Base-by-base conservation (phyloP, 2,888 invertebrate genomes). In the Panzeria rudis region DNA sequence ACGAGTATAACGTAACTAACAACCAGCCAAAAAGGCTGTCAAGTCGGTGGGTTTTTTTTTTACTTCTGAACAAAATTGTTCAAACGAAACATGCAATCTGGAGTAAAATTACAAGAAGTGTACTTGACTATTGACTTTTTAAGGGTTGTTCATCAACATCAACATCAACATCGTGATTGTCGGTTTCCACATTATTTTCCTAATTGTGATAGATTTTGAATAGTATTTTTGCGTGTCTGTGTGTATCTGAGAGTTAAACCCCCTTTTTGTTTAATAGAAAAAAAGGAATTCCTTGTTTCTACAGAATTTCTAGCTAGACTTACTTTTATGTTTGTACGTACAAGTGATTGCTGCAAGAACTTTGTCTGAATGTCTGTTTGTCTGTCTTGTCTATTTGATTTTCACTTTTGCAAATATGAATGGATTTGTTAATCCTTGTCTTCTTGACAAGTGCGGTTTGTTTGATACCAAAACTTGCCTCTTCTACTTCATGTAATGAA, bases 371-470 rank as follows among this genome's bases (percentile, higher is more conserved):
- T 35, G 38, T 41, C 23, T 68, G 25, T 44, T 20, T 66, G 71
- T 25, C 15, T 68, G 54, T 44, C 68, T 54, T 64, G 77, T 64
- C 76, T 72, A 80, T 90, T 90, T 90, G 91, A 90, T 91, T 73
- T 73, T 90, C 90, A 90, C 89, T 91, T 73, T 91, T 90, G 90
- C 89, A 90, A 82, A 89, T 59, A 73, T 90, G 89, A 90, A 91
- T 91, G 89, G 90, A 91, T 91, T 91, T 90, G 90, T 90, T 90
- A 91, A 91, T 91, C 91, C 90, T 78, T 72, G 69, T 90, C 90
- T 90, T 90, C 90, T 89, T 91, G 91, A 91, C 91, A 91, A 91
- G 91, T 91, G 91, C 89, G 91, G 91, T 91, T 91, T 86, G 88
- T 86, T 86, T 86, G 90, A 79, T 75, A 69, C 75, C 52, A 77